Percentiles rank a stretch among this genome's conserved stretches.
Conservation (phyloP, 2,888 invertebrate species). For the Hydrotaea cyrtoneurina region DNA sequence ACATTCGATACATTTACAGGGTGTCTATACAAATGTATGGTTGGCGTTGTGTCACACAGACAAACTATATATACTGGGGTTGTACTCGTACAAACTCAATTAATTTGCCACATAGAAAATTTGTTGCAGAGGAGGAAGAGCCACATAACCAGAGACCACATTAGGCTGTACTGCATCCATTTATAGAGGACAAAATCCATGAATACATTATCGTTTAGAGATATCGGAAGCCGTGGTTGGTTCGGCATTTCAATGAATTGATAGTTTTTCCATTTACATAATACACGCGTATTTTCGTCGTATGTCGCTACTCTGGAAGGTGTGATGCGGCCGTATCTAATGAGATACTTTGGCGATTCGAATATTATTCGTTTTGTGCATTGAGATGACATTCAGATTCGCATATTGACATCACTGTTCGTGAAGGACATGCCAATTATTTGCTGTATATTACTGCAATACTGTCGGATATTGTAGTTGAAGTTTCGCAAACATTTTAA, state of each 20-base stretch:
- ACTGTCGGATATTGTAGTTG: too few relatives aligned
- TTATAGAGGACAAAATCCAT: background rate
- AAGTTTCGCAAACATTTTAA: too few relatives aligned
- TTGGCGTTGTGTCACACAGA: background rate
- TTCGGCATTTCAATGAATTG: constrained; percentile 11
- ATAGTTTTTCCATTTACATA: constrained; percentile 32
- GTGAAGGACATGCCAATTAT: constrained; percentile 14
- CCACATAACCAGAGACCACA: background rate
- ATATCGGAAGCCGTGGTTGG: background rate
- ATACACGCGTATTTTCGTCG: background rate
- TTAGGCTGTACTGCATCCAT: constrained; percentile 7
- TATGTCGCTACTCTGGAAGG: too few relatives aligned
- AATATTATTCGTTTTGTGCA: background rate
- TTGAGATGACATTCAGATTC: background rate
- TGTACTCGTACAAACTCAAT: background rate
- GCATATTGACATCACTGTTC: background rate
- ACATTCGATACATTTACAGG: background rate
- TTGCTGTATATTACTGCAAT: background rate
- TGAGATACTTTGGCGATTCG: constrained; percentile 20
- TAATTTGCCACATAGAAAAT: constrained; percentile 50
- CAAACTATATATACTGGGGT: background rate
- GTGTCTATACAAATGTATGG: background rate
- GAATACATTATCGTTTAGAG: background rate
- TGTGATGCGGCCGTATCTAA: background rate
- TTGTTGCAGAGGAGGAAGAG: constrained; percentile 6